Evolutionary conservation across 2,888 invertebrate species (phyloP).

Genomic region (Timandra comae): DNA sequence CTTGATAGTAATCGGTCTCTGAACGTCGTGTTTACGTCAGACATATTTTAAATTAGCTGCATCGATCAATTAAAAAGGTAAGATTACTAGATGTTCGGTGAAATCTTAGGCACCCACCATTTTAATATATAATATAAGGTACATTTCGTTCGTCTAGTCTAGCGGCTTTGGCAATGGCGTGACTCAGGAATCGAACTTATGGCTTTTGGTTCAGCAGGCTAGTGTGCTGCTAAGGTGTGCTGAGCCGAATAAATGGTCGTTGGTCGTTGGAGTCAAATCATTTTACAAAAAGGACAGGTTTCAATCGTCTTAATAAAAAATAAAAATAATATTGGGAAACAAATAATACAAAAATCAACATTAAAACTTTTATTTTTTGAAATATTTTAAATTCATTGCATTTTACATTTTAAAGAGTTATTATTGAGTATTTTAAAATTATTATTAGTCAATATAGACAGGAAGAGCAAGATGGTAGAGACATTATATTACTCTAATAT

Average conservation of each 20-base stretch:
- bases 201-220: too few species aligned
- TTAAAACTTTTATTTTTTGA: slow-evolving; percentile 49
- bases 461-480: slow-evolving; percentile 55
- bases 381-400: slow-evolving; percentile 4
- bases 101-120: too few species aligned
- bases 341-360: slow-evolving; percentile 32
- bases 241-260: slow-evolving; percentile 7
- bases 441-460: slow-evolving; percentile 33
- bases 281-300: not conserved
- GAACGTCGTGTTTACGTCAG: too few species aligned
- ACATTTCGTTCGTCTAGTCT: too few species aligned
- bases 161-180: too few species aligned
- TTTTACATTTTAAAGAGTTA: not conserved
- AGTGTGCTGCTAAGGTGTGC: slow-evolving; percentile 8
- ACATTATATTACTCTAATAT: slow-evolving; percentile 12
- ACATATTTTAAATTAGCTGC: too few species aligned
- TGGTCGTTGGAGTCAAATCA: not conserved
- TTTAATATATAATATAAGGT: too few species aligned
- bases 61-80: too few species aligned
- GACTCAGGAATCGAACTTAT: too few species aligned
- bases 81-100: too few species aligned
- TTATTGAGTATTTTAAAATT: not conserved
- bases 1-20: slow-evolving; percentile 11
- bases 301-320: not conserved
- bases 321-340: not conserved